A percentile compares a stretch with the other conserved stretches of the same genome.
Evolutionary conservation across 2,113 vertebrate species (phyloP).

Genomic region (Actenoides hombroni): DNA sequence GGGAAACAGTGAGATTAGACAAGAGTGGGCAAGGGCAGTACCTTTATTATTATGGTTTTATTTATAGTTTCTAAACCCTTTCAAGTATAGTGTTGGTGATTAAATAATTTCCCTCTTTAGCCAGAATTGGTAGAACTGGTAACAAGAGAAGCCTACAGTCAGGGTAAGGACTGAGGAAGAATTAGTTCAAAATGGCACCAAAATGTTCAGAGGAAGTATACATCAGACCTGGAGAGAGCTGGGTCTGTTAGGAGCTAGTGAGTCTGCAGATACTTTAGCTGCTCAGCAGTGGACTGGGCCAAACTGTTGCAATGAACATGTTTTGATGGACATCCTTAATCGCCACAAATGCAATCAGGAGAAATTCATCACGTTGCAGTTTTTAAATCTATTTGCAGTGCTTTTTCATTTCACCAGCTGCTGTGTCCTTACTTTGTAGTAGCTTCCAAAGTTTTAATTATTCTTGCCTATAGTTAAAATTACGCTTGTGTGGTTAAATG

Average conservation of each 20-base stretch:
- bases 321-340: neutral
- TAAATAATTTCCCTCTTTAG: neutral
- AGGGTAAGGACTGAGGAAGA: neutral
- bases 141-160: neutral
- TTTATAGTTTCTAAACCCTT: neutral
- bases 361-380: neutral
- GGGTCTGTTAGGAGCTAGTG: neutral
- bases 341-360: neutral
- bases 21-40: neutral
- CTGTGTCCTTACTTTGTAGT: neutral
- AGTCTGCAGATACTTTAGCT: neutral
- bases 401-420: conserved; percentile 7
- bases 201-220: neutral
- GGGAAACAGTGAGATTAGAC: neutral
- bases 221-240: neutral
- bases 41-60: neutral
- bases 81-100: neutral
- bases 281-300: neutral
- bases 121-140: neutral
- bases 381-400: neutral
- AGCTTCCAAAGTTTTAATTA: conserved; percentile 37
- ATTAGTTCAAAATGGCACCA: neutral
- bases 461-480: conserved; percentile 35
- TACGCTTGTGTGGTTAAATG: conserved; percentile 20
- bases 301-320: neutral